Base-by-base conservation (phyloP, 2,797 vertebrate species). In the Hybognathus amarus region DNA sequence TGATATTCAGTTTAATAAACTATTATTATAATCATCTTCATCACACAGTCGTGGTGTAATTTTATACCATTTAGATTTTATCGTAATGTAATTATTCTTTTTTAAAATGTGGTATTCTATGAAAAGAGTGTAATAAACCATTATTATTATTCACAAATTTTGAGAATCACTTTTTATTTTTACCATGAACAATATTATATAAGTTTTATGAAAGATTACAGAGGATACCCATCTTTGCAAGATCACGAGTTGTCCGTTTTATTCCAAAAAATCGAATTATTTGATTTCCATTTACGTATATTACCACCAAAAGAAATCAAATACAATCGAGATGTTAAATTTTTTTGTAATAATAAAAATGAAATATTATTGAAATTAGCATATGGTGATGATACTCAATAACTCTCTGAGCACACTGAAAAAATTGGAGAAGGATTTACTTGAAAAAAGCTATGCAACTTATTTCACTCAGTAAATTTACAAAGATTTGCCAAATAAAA, bases 281-380 rank as follows among this genome's bases (percentile, higher is more conserved):
- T n/a, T n/a, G 3, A 52, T 63, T 63, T 63, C 12, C 2, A 5
- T 13, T 24, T 13, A 6, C 2, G 2, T 2, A n/a, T 61, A 61
- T 61, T 61, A 0, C 24, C 24, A 6, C 1, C 2, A 59, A 5
- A 24, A 1, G 4, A 24, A n/a, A 59, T 59, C 10, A 30, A 30
- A 27, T 15, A 13, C 2, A 63, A 7, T 12, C 24, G n/a, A 27
- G 56, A 61, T 12, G 36, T 36, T 36, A 5, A 11, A 61, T 24
- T 54, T 59, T 56, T n/a, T 73, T 15, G 61, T 40, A 40, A 40
- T 45, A 24, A 73, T 64, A 47, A 64, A 73, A 81, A 36, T 54
- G 18, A 61, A 61, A 59, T 59, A 59, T 30, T 7, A 63, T 63
- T 30, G 13, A 30, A 30, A 30, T 63, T 30, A 63, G 17, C 59